Evolutionary conservation across 2,113 vertebrate species (phyloP), one percentile per base, ranked within the genome.

Genomic region (Australoheros scitulus): DNA sequence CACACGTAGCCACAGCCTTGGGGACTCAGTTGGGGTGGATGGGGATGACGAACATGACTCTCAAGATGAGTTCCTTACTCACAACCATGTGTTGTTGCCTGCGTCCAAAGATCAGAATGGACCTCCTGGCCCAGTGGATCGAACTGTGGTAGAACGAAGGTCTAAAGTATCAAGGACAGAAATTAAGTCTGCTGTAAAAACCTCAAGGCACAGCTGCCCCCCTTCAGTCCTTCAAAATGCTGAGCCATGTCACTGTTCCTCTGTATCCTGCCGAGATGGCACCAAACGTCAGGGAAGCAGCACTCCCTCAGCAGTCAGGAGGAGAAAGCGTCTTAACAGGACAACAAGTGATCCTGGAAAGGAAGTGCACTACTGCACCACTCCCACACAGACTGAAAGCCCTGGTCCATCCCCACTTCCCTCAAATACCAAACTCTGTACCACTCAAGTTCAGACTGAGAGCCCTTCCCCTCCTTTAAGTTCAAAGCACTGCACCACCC

Each of bases 341-440:
- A 90, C 94, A 43, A 88, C 92, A 2, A 96, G 95, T 65, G 95
- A 96, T 85, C 94, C 95, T 11, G 94, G 94, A 26, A 95, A 94
- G 74, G 92, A 94, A 75, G 94, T 94, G 65, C 87, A 89, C 63
- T 92, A 91, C 86, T 93, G 92, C 58, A 95, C 91, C 57, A 95
- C 91, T 34, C 90, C 92, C 24, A 91, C 94, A 24, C 94, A 95
- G 82, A 95, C 91, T 3, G 88, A 94, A 64, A 86, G 79, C 50
- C 90, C 83, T 6, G 32, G 78, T 87, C 74, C 75, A 36, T 89
- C 86, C 15, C 88, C 72, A 0, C 72, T 89, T 1, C 90, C 80
- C 11, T 32, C 86, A 52, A 88, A 79, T 56, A 78, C 79, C 61
- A 92, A 87, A 83, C 83, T 89, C n/a, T 93, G 91, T 22, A 93